Conservation (phyloP, 1,140 invertebrate species). For the Apis florea region DNA sequence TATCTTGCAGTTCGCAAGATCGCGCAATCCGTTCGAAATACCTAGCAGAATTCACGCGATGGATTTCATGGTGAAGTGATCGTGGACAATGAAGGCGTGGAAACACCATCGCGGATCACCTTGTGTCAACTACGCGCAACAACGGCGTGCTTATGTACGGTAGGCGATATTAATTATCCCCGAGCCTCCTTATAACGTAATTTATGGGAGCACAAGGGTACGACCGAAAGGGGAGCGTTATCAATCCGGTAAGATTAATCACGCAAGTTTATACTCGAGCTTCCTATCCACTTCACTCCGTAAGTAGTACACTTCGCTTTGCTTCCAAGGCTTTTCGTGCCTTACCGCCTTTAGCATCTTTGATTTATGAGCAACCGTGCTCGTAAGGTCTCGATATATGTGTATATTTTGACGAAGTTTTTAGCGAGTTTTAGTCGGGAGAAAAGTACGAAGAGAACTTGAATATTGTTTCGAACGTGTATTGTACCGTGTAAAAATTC, state of each 20-base stretch:
- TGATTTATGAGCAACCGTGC: conserved; percentile 71
- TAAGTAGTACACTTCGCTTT: conserved; percentile 68
- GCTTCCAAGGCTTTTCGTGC: conserved; percentile 66
- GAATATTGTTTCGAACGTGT: not conserved
- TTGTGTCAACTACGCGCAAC: conserved; percentile 53
- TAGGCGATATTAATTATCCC: conserved; percentile 74
- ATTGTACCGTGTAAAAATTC: not conserved
- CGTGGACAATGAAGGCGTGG: conserved; percentile 36
- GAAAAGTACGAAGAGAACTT: not conserved
- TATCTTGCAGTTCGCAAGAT: conserved; percentile 18
- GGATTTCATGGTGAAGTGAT: conserved; percentile 35
- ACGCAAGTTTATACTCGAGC: conserved; percentile 73
- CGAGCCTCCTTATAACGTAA: conserved; percentile 74
- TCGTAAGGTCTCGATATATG: conserved; percentile 30
- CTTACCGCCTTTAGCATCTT: conserved; percentile 62
- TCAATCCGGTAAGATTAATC: conserved; percentile 78
- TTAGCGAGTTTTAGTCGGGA: conserved; percentile 40
- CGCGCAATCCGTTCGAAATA: conserved; percentile 25
- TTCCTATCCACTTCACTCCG: conserved; percentile 73
- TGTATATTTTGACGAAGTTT: conserved; percentile 34
- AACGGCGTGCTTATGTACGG: conserved; percentile 62
- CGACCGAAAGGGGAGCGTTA: conserved; percentile 68
- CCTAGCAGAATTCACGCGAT: not conserved
- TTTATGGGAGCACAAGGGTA: conserved; percentile 72
- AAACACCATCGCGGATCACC: conserved; percentile 50